These are phyloP conservation scores for Esox lucius DNA, from an alignment of 2,797 vertebrate genomes.

Conservation along the genomic window DNA sequence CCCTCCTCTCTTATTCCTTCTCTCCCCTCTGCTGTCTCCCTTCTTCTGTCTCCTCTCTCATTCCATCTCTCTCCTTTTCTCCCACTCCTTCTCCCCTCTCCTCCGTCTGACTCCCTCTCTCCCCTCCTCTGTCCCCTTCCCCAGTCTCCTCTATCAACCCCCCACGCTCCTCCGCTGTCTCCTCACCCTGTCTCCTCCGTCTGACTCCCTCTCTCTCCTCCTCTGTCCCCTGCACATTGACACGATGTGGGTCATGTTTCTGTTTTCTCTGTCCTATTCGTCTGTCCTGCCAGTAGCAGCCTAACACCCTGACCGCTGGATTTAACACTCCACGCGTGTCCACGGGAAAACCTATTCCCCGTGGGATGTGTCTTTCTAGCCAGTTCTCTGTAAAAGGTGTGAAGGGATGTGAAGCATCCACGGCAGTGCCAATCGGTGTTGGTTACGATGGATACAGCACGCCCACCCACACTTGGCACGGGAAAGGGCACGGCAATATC, in stretches of 20 bases:
- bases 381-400: conserved; percentile 39
- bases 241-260: conserved; percentile 26
- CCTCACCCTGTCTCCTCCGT: conserved; percentile 9
- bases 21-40: neutral
- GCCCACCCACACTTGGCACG: conserved; percentile 30
- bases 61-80: neutral
- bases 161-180: conserved; percentile 12
- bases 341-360: conserved; percentile 44
- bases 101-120: neutral
- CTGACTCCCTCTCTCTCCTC: conserved; percentile 6
- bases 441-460: conserved; percentile 11
- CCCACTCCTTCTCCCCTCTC: conserved; percentile 16
- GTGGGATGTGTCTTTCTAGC: conserved; percentile 31
- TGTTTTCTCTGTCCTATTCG: conserved; percentile 19
- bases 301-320: conserved; percentile 27
- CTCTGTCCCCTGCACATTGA: conserved; percentile 24
- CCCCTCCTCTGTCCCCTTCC: neutral
- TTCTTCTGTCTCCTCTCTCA: too few relatives aligned
- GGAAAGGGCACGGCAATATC: neutral
- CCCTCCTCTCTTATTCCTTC: neutral
- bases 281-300: conserved; percentile 27
- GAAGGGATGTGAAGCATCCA: conserved; percentile 59
- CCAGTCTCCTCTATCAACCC: conserved; percentile 15
- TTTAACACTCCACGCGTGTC: conserved; percentile 48
- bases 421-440: conserved; percentile 57